Evolutionary conservation across 2,113 vertebrate genomes (phyloP), one percentile per base, ranked within the genome.

Genomic region (Istiophorus platypterus): DNA sequence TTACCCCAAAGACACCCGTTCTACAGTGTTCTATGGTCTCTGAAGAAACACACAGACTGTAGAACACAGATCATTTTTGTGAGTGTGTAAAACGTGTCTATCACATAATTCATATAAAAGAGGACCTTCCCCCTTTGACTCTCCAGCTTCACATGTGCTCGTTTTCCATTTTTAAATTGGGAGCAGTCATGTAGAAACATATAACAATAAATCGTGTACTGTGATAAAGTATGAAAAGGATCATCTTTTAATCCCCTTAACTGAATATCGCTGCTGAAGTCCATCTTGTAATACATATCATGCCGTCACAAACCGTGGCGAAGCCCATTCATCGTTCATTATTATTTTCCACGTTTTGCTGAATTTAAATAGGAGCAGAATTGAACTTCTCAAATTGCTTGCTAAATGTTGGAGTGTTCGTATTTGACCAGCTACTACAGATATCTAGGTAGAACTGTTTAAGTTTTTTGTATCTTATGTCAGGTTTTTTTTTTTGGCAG

Each of bases 321-420:
- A 26, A 37, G 17, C 1, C 26, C 18, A 47, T 61, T 66, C 10
- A 66, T 11, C 27, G 11, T 13, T 70, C 31, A 0, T 49, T 72
- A 7, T 49, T 37, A 26, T 80, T 80, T 29, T 56, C 18, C 11
- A 22, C 17, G 20, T 34, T 70, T 75, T 49, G 9, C 47, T 63
- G 39, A 18, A 82, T 78, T 88, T 82, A 39, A 49, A 59, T 17
- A 22, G 22, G 51, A 82, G 65, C 59, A 72, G 26, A 74, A 67
- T 59, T 5, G 26, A 10, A 34, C n/a, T 51, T n/a, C 15, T 63
- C 51, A 37, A 2, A 66, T 59, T 49, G 7, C 2, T 54, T 37
- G 2, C 4, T 2, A 31, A 4, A 14, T 15, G 5, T 39, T 41
- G 42, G 26, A 54, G 54, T 61, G 0, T 4, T 7, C 7, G 14